Evolutionary conservation across 2,888 invertebrate species (phyloP).

Genomic region (Dasypolia templi): DNA sequence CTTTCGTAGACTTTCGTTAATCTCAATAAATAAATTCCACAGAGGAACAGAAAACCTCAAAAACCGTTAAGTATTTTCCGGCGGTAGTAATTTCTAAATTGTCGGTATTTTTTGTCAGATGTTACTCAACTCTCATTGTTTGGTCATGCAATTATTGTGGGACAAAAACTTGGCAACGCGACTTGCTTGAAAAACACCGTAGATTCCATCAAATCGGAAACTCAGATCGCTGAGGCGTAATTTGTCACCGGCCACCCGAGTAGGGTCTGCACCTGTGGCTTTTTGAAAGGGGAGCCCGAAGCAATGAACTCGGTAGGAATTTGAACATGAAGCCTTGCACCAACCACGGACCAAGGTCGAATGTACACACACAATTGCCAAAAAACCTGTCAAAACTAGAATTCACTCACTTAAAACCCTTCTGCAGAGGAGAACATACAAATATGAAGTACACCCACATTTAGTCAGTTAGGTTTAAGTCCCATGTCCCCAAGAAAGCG

Average conservation of each 20-base stretch:
- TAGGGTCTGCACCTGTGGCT: slow-evolving; percentile 55
- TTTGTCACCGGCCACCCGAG: slow-evolving; percentile 66
- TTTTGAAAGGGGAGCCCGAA: slow-evolving; percentile 40
- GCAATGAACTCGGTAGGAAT: slow-evolving; percentile 8
- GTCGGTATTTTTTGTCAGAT: slow-evolving; percentile 58
- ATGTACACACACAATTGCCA: neutral
- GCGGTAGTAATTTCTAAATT: slow-evolving; percentile 61
- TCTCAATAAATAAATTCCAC: slow-evolving; percentile 7
- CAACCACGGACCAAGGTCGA: neutral
- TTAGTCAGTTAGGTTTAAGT: neutral
- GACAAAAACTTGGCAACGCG: slow-evolving; percentile 63
- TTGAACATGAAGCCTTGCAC: slow-evolving; percentile 18
- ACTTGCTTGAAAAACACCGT: slow-evolving; percentile 57
- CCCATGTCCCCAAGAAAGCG: neutral
- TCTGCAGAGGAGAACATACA: neutral
- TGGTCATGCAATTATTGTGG: slow-evolving; percentile 64
- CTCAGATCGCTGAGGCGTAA: slow-evolving; percentile 68
- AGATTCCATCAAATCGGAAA: slow-evolving; percentile 73
- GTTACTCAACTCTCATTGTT: slow-evolving; percentile 64
- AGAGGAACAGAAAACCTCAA: slow-evolving; percentile 36
- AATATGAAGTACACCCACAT: neutral
- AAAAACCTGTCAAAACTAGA: no score
- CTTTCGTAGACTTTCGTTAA: neutral
- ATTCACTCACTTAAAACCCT: no score
- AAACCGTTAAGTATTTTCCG: slow-evolving; percentile 48